Base-by-base conservation (phyloP, 2,888 invertebrate genomes). In the Pyrochroa serraticornis region DNA sequence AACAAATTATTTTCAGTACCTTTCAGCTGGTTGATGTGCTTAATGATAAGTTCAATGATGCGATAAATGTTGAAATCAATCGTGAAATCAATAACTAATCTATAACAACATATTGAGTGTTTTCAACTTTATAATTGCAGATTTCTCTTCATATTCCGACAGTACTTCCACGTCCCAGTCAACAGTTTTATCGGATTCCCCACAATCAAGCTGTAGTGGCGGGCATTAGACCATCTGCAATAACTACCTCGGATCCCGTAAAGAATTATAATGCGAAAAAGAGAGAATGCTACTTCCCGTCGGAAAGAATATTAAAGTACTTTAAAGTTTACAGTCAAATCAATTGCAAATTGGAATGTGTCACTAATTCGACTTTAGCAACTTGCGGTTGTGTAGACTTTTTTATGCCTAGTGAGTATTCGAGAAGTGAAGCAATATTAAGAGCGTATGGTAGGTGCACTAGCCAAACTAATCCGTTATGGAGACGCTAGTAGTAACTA, bases 271-370 rank as follows among this genome's bases (percentile, higher is more conserved):
- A 82, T 46, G 85, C 88, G 0, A 75, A 80, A 37, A 84, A 85
- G 42, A 83, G 89, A 2, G 85, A 85, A 71, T 90, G 89, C 70
- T 88, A 83, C 75, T 89, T 88, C 73, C 84, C 86, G 60, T 77
- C 77, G 41, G 89, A 89, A 71, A 82, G 85, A 9, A 81, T 84
- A 64, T 79, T 89, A 43, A 81, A 79, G 46, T 89, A 82, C 73
- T 89, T 86, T 72, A 84, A 85, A 75, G 81, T 85, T 33, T 90
- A 90, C 75, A 87, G 88, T 0, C 87, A 88, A 73, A 81, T 83
- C 48, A 89, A 89, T 73, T 90, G 89, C 69, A 85, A 88, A 69
- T 79, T 88, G 72, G 90, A 90, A 75, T 90, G 89, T 65, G 75
- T 87, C 49, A 82, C 88, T 1, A 88, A 89, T 75, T 87, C 84